Evolutionary conservation across 2,888 invertebrate species (phyloP).

Genomic region (Diloba caeruleocephala): DNA sequence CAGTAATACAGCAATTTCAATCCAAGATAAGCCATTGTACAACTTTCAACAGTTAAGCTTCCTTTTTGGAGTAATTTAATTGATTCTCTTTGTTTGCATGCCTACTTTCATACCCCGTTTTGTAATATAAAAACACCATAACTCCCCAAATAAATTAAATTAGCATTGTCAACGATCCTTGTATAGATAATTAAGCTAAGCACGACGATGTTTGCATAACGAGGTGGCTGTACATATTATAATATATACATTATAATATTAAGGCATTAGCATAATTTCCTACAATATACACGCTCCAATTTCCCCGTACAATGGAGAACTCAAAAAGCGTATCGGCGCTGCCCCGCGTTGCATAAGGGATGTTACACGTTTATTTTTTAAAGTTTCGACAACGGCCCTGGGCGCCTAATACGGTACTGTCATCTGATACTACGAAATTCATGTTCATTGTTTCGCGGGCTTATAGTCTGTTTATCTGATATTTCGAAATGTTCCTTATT

Average conservation of each 20-base stretch:
- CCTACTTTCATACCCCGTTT: not conserved
- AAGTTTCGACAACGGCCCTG: constrained; percentile 21
- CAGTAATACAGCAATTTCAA: no score
- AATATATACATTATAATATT: constrained; percentile 37
- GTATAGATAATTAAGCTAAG: constrained; percentile 35
- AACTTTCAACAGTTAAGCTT: not conserved
- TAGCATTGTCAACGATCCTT: constrained; percentile 35
- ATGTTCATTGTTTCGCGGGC: constrained; percentile 39
- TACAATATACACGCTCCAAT: constrained; percentile 67
- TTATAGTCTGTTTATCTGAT: constrained; percentile 37
- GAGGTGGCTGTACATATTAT: constrained; percentile 17
- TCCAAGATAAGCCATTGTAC: not conserved
- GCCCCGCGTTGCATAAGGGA: constrained; percentile 50
- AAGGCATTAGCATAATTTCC: constrained; percentile 53
- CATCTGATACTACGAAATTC: constrained; percentile 53
- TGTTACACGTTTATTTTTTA: constrained; percentile 32
- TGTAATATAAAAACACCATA: constrained; percentile 6
- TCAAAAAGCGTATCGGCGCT: constrained; percentile 57
- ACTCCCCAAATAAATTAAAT: constrained; percentile 28
- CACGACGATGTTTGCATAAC: constrained; percentile 33
- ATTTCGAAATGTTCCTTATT: constrained; percentile 36
- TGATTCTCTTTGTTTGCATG: not conserved
- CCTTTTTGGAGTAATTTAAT: not conserved
- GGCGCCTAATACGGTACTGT: constrained; percentile 39
- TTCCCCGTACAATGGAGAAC: constrained; percentile 63